Conservation (phyloP, 2,113 vertebrate species). For the Nettapus auritus region DNA sequence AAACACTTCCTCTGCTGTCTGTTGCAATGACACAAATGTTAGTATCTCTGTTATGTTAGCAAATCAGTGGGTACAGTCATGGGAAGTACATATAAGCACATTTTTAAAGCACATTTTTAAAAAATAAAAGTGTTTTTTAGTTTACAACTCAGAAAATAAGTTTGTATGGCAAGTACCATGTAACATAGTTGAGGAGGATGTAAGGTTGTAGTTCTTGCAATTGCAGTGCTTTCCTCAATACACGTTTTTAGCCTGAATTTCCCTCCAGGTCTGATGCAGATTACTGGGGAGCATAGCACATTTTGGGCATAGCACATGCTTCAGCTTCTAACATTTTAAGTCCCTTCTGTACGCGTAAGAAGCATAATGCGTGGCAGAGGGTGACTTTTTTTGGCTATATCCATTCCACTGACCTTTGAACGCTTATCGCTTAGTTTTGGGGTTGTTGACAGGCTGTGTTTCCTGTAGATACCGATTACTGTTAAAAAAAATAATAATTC, state of each 20-base stretch:
- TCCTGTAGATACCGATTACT: background rate
- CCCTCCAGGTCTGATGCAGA: background rate
- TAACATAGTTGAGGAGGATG: background rate
- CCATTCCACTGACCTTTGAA: background rate
- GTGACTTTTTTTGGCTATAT: background rate
- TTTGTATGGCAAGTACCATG: background rate
- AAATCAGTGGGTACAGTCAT: background rate
- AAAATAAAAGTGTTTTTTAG: background rate
- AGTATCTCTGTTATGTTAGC: background rate
- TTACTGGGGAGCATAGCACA: background rate
- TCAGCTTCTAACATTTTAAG: background rate
- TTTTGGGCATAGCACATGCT: background rate
- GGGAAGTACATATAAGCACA: background rate
- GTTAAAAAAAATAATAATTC: background rate
- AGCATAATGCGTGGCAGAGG: background rate
- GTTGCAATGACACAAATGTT: background rate
- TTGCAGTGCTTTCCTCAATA: background rate
- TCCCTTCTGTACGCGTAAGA: background rate
- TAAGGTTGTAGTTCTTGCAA: background rate
- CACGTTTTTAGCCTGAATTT: background rate
- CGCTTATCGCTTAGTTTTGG: background rate
- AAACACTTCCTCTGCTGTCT: background rate
- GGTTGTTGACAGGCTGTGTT: background rate
- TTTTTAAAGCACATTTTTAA: background rate
- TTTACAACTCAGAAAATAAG: background rate